A percentile compares a stretch with the other conserved stretches of the same genome.
phyloP scores from a whole-genome alignment of 2,888 invertebrate genomes.

The Cantharis nigra region DNA sequence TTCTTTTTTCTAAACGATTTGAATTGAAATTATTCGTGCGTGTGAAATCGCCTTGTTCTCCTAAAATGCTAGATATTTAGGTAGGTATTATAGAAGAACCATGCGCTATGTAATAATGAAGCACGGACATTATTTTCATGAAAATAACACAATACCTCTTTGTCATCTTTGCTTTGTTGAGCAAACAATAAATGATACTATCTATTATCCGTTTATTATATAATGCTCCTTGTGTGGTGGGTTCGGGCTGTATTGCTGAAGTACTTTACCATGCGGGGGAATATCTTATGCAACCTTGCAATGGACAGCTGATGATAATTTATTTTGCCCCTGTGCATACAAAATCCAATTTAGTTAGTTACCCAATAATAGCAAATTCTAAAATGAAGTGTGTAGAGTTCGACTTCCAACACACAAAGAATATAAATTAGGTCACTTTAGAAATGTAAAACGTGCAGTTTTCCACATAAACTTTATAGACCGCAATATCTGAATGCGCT shows the following conservation, averaged over 20 bases:
- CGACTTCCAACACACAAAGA: slow-evolving; percentile 4
- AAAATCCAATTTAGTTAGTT: neutral
- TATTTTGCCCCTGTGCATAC: slow-evolving; percentile 5
- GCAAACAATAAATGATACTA: slow-evolving; percentile 44
- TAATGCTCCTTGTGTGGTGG: slow-evolving; percentile 29
- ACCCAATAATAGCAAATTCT: neutral
- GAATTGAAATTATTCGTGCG: slow-evolving; percentile 30
- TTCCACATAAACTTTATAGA: slow-evolving; percentile 23
- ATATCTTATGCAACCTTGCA: slow-evolving; percentile 14
- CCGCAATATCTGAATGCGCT: slow-evolving; percentile 33
- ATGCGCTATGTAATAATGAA: slow-evolving; percentile 38
- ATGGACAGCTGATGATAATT: slow-evolving; percentile 9
- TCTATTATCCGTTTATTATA: slow-evolving; percentile 39
- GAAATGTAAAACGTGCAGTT: slow-evolving; percentile 16
- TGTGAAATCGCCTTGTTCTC: slow-evolving; percentile 24
- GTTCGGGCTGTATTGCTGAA: slow-evolving; percentile 20
- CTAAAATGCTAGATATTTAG: slow-evolving; percentile 10
- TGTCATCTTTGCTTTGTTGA: slow-evolving; percentile 42
- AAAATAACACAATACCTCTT: slow-evolving; percentile 41
- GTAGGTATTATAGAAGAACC: slow-evolving; percentile 25
- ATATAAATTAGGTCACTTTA: slow-evolving; percentile 12
- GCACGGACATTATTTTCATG: slow-evolving; percentile 38
- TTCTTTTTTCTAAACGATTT: slow-evolving; percentile 10
- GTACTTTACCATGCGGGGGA: slow-evolving; percentile 16
- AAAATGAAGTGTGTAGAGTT: neutral